Conservation (phyloP, 2,113 vertebrate species). For the Balaenoptera acutorostrata region DNA sequence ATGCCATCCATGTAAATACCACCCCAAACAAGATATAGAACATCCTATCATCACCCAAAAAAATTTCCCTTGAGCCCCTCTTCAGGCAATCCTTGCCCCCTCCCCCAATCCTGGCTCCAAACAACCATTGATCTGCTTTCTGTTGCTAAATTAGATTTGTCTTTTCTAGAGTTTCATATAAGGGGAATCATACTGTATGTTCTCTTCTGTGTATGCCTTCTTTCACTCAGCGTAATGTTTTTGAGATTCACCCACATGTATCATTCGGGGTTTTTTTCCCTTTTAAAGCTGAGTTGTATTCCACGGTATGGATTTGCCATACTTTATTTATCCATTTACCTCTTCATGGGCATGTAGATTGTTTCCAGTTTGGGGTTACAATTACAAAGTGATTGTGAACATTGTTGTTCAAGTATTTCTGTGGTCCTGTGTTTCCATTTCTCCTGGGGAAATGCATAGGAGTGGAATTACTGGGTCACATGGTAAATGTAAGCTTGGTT, state of each 20-base stretch:
- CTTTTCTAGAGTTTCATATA: not conserved
- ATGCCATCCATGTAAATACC: not conserved
- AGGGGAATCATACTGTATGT: rapidly evolving
- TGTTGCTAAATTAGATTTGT: not conserved
- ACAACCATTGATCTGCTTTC: not conserved
- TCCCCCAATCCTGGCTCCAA: not conserved
- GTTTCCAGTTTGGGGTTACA: not conserved
- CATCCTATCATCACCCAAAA: rapidly evolving
- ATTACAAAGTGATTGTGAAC: not conserved
- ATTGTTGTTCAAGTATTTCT: not conserved
- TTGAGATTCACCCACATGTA: too few species aligned
- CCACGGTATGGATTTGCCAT: rapidly evolving
- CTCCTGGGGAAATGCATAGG: not conserved
- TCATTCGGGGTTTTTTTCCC: not conserved
- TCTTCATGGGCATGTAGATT: too few species aligned
- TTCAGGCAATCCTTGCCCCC: not conserved
- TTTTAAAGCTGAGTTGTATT: too few species aligned
- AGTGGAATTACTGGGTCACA: not conserved
- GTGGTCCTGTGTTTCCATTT: not conserved
- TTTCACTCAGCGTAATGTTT: not conserved
- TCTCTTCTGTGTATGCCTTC: not conserved
- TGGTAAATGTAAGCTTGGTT: not conserved
- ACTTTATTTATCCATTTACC: rapidly evolving
- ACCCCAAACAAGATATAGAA: not conserved
- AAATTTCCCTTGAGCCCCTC: not conserved